These are phyloP conservation scores for Peromyscus californicus DNA, from an alignment of 2,113 vertebrate genomes.

Conservation along the genomic window DNA sequence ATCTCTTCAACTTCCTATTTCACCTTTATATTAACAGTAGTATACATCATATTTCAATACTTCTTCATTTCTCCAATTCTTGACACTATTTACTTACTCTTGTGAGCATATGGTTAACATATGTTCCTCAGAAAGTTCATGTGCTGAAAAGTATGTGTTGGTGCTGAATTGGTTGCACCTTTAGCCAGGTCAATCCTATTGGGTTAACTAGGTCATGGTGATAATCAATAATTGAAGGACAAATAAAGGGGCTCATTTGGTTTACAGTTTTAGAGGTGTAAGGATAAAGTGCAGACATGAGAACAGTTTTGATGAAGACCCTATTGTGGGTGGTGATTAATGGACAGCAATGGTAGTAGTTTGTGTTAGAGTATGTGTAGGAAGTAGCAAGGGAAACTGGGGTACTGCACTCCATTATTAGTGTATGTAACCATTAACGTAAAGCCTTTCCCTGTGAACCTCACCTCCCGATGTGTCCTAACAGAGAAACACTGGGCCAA, in stretches of 20 bases:
- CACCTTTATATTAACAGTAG: neutral
- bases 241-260: neutral
- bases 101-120: neutral
- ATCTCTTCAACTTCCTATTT: neutral
- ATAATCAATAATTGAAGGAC: neutral
- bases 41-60: neutral
- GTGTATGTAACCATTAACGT: neutral
- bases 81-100: neutral
- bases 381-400: neutral
- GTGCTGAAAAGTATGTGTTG: neutral
- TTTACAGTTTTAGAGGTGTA: neutral
- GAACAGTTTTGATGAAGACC: neutral
- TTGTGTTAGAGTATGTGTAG: neutral
- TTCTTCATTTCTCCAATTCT: neutral
- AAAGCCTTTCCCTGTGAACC: no score
- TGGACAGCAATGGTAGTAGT: neutral
- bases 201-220: neutral
- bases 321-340: neutral
- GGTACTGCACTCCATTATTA: neutral
- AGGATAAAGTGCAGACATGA: neutral
- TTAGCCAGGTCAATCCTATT: neutral
- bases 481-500: neutral
- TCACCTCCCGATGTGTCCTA: neutral
- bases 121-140: no score
- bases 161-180: neutral